Conservation (phyloP, 1,140 invertebrate species). For the Panagrolaimus sp. region DNA sequence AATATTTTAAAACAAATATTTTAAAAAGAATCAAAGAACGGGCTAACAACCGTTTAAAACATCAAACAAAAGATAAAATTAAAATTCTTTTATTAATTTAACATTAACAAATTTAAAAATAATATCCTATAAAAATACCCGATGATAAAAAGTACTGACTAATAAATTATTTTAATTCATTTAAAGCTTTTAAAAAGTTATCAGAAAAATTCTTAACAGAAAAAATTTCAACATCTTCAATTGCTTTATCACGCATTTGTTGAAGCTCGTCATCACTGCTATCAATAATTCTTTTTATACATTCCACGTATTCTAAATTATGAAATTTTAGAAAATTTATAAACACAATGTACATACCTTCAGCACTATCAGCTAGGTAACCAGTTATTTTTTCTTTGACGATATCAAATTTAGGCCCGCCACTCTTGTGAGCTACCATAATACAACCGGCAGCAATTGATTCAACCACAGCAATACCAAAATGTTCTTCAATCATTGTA, state of each 20-base stretch:
- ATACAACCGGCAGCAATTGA: constrained; percentile 94
- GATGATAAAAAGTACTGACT: constrained; percentile 17
- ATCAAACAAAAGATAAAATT: background rate
- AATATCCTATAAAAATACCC: constrained; percentile 14
- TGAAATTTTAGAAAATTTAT: background rate
- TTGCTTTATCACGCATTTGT: constrained; percentile 70
- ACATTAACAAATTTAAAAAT: constrained; percentile 9
- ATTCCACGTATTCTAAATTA: constrained; percentile 70
- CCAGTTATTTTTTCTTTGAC: constrained; percentile 71
- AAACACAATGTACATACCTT: constrained; percentile 43
- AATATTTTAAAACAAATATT: background rate
- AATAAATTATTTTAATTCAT: constrained; percentile 6
- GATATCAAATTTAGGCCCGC: constrained; percentile 87
- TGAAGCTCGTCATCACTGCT: constrained; percentile 66
- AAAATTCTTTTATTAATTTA: background rate
- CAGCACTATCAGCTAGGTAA: constrained; percentile 73
- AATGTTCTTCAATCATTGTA: constrained; percentile 99
- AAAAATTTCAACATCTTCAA: constrained; percentile 62
- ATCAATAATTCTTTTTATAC: constrained; percentile 71
- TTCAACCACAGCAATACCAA: constrained; percentile 95
- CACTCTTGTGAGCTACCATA: constrained; percentile 78
- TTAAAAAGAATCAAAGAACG: constrained; percentile 6
- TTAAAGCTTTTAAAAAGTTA: constrained; percentile 50
- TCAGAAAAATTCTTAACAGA: constrained; percentile 63
- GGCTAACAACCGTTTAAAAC: constrained; percentile 13